phyloP scores from a whole-genome alignment of 2,888 invertebrate species.

The Tipula lateralis region DNA sequence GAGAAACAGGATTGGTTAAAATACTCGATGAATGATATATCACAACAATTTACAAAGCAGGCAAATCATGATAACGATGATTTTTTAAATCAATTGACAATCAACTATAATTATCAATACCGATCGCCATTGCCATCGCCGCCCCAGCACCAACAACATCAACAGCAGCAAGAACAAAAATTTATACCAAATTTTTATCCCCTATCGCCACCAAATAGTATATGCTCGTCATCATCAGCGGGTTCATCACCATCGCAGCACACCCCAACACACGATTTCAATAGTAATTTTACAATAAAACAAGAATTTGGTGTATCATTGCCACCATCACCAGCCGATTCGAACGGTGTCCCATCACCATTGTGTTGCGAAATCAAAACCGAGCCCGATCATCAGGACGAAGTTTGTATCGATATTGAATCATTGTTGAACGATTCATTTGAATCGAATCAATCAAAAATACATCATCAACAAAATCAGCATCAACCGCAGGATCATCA shows the following conservation, averaged over 20 bases:
- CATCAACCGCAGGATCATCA: slow-evolving; percentile 61
- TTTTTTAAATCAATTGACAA: slow-evolving; percentile 28
- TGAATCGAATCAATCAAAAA: slow-evolving; percentile 36
- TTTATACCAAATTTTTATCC: slow-evolving; percentile 31
- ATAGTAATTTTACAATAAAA: slow-evolving; percentile 45
- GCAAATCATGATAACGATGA: not conserved
- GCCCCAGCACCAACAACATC: slow-evolving; percentile 40
- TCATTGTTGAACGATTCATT: slow-evolving; percentile 40
- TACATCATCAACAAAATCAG: slow-evolving; percentile 35
- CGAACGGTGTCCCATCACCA: slow-evolving; percentile 54
- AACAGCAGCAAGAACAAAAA: not conserved
- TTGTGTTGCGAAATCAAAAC: slow-evolving; percentile 45
- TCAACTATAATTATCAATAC: slow-evolving; percentile 32
- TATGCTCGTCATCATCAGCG: slow-evolving; percentile 33
- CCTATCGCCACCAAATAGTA: slow-evolving; percentile 32
- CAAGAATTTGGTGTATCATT: slow-evolving; percentile 52
- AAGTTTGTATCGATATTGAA: slow-evolving; percentile 45
- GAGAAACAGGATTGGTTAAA: slow-evolving; percentile 43
- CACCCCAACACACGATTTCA: slow-evolving; percentile 43
- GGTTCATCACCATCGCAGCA: slow-evolving; percentile 42
- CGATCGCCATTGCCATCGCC: slow-evolving; percentile 47
- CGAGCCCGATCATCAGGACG: slow-evolving; percentile 45
- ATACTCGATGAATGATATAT: not conserved
- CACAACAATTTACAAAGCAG: not conserved
- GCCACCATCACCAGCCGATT: slow-evolving; percentile 59